A percentile compares a stretch with the other conserved stretches of the same genome.
These are phyloP conservation scores for Silurus glanis DNA, from an alignment of 2,113 vertebrate genomes.

Conservation along the genomic window DNA sequence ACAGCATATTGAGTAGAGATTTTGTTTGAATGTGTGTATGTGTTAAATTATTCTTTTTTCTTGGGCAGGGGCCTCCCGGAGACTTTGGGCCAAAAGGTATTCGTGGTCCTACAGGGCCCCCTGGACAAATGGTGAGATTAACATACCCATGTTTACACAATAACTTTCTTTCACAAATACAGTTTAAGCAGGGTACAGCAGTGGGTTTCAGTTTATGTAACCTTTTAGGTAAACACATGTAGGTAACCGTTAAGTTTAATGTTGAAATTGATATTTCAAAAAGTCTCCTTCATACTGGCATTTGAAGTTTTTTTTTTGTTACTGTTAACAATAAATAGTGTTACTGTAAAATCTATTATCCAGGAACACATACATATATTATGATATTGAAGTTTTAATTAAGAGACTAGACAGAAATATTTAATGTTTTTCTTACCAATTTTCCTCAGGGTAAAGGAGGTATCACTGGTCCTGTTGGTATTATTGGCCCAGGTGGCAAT, in stretches of 20 bases:
- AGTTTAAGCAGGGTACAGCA: background rate
- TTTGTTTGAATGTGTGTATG: slow-evolving; percentile 13
- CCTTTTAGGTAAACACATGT: background rate
- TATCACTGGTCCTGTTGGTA: slow-evolving; percentile 81
- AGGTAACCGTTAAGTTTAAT: background rate
- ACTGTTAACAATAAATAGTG: no score
- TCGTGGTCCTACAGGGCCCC: slow-evolving; percentile 88
- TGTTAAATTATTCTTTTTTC: slow-evolving; percentile 8
- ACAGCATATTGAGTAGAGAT: background rate
- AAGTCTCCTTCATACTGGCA: background rate
- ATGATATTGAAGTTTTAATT: background rate
- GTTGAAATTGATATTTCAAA: background rate
- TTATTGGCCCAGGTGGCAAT: slow-evolving; percentile 84
- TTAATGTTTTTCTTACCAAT: background rate
- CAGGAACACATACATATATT: background rate
- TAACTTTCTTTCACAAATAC: background rate
- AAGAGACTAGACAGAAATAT: background rate
- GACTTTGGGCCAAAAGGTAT: slow-evolving; percentile 90
- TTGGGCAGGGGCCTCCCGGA: slow-evolving; percentile 84
- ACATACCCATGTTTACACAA: background rate
- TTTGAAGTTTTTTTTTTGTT: background rate
- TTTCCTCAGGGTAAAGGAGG: slow-evolving; percentile 83
- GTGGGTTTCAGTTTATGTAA: background rate
- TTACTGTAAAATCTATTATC: background rate
- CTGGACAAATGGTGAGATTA: slow-evolving; percentile 76